Base-by-base conservation (phyloP, 1,140 invertebrate species). In the Pristionchus pacificus region DNA sequence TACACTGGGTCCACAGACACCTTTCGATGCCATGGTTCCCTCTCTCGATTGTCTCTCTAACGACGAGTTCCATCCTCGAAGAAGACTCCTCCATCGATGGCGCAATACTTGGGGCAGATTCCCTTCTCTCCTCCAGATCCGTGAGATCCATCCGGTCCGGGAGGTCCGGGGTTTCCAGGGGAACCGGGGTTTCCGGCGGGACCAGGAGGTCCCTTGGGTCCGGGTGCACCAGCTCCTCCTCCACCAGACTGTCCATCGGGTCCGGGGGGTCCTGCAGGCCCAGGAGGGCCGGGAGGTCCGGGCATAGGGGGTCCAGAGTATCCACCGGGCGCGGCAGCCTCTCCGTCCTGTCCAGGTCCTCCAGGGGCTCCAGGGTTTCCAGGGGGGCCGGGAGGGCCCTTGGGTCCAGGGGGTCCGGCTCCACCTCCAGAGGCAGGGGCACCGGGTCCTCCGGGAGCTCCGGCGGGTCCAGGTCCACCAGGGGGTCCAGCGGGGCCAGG, bases 81-180 rank as follows among this genome's bases (percentile, higher is more conserved):
- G n/a, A n/a, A n/a, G n/a, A n/a, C n/a, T n/a, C n/a, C n/a, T n/a
- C n/a, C n/a, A n/a, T n/a, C n/a, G n/a, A n/a, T n/a, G n/a, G n/a
- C n/a, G n/a, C n/a, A n/a, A n/a, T n/a, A n/a, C n/a, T n/a, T n/a
- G n/a, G n/a, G n/a, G n/a, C n/a, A n/a, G n/a, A n/a, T n/a, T n/a
- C n/a, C n/a, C n/a, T n/a, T n/a, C n/a, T n/a, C n/a, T 75, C 62
- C 76, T 63, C 15, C 81, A 74, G 24, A 70, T 71, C 72, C 72
- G 38, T 49, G 62, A 31, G 68, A 49, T 32, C 69, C 69, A 19
- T 60, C 31, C 28, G 32, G 59, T 69, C 74, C 74, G 38, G 74
- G 70, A 29, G 71, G 15, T 75, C 74, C 74, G 49, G 74, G 62
- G 24, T 72, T 65, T 74, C 74, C 74, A 25, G 74, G 74, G 32